Evolutionary conservation across 2,797 vertebrate genomes (phyloP).

Genomic region (Synaphobranchus kaupii): DNA sequence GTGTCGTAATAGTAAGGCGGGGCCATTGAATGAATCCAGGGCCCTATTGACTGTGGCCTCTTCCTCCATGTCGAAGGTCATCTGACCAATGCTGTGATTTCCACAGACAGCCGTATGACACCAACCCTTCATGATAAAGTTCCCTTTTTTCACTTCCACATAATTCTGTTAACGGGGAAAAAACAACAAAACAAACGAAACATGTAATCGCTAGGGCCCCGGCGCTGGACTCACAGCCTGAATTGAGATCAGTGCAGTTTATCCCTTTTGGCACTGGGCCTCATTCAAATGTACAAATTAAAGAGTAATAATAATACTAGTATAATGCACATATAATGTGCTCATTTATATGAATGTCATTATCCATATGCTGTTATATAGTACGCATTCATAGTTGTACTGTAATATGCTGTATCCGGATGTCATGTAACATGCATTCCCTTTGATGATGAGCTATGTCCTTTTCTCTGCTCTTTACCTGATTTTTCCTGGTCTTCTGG

Average conservation of each 20-base stretch:
- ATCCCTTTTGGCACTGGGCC: too few relatives aligned
- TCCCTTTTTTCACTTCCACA: slow-evolving; percentile 54
- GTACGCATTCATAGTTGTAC: background rate
- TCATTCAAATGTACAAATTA: too few relatives aligned
- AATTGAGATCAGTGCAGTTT: background rate
- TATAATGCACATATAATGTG: background rate
- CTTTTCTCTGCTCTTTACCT: background rate
- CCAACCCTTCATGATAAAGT: slow-evolving; percentile 52
- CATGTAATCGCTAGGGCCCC: background rate
- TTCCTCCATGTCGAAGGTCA: slow-evolving; percentile 43
- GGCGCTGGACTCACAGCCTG: background rate
- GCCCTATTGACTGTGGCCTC: background rate
- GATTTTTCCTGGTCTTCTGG: background rate
- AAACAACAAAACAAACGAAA: background rate
- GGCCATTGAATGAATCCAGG: background rate
- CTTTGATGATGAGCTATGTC: background rate
- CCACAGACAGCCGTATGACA: slow-evolving; percentile 62
- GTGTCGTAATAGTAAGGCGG: slow-evolving; percentile 3
- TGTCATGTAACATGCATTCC: background rate
- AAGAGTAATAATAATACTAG: too few relatives aligned
- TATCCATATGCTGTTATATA: background rate
- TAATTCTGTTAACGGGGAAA: slow-evolving; percentile 49
- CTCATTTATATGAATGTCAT: background rate
- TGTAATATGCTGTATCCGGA: background rate
- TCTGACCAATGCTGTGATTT: slow-evolving; percentile 59